Percentiles rank a stretch among this genome's conserved stretches.
phyloP scores from a whole-genome alignment of 2,113 vertebrate genomes.

The Nestor notabilis region DNA sequence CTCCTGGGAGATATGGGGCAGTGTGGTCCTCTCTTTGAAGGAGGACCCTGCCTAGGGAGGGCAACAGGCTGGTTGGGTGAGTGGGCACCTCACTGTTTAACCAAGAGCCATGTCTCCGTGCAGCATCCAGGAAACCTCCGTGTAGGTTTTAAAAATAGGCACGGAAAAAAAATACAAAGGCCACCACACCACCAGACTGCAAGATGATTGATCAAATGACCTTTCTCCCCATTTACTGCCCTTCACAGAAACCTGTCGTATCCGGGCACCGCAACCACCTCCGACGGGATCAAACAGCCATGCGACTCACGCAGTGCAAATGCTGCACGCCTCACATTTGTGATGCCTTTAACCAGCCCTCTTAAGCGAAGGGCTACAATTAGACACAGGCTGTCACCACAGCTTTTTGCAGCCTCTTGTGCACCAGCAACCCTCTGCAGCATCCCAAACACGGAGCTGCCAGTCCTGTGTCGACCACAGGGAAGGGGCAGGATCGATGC shows the following conservation, averaged over 20 bases:
- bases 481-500: neutral
- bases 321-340: neutral
- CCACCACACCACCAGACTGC: neutral
- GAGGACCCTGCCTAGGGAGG: neutral
- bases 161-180: conserved; percentile 24
- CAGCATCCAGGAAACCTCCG: neutral
- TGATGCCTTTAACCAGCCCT: neutral
- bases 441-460: neutral
- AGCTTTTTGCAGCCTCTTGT: neutral
- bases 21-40: neutral
- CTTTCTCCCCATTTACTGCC: conserved; percentile 25
- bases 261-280: neutral
- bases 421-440: neutral
- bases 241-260: neutral
- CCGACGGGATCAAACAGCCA: neutral
- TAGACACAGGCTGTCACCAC: neutral
- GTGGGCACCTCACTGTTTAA: neutral
- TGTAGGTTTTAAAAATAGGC: neutral
- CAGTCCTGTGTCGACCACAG: fast-evolving
- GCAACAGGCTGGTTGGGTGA: neutral
- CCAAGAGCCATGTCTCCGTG: fast-evolving
- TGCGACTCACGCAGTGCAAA: fast-evolving
- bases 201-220: conserved; percentile 11
- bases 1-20: neutral
- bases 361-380: neutral